A percentile compares a stretch with the other conserved stretches of the same genome.
Conservation (phyloP, 1,140 invertebrate genomes). For the Drosophila mojavensis region DNA sequence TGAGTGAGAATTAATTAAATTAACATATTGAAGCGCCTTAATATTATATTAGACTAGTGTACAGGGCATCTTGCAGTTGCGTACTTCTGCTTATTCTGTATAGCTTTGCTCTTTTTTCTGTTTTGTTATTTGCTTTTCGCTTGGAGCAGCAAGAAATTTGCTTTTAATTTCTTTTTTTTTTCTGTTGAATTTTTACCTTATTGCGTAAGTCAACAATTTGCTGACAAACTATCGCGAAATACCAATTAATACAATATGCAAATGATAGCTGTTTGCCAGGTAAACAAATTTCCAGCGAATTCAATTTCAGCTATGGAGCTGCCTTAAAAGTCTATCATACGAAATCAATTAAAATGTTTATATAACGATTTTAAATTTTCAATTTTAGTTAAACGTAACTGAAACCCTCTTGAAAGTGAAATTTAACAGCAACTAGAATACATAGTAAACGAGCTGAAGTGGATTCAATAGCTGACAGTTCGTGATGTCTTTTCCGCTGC, state of each 20-base stretch:
- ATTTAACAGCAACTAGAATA: no score
- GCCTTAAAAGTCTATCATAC: no score
- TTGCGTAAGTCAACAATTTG: constrained; percentile 56
- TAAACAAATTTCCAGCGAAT: not conserved
- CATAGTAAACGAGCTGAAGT: no score
- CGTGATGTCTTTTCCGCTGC: no score
- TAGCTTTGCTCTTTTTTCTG: constrained; percentile 1
- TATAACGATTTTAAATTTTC: no score
- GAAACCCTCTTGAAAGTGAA: no score
- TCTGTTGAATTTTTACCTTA: constrained; percentile 17
- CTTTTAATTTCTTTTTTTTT: constrained; percentile 59
- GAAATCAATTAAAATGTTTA: no score
- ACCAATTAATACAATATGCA: constrained; percentile 73
- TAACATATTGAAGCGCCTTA: not conserved
- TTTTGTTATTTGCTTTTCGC: constrained; percentile 10
- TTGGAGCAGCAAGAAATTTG: constrained; percentile 41
- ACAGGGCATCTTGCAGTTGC: not conserved
- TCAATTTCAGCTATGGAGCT: not conserved
- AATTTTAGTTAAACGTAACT: no score
- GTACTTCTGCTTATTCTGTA: not conserved
- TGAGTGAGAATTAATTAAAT: not conserved
- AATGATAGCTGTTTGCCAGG: not conserved
- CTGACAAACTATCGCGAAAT: constrained; percentile 49
- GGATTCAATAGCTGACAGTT: no score
- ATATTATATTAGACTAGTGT: not conserved